A percentile compares a stretch with the other conserved stretches of the same genome.
Evolutionary conservation across 1,140 invertebrate species (phyloP).

Genomic region (Orius insidiosus): DNA sequence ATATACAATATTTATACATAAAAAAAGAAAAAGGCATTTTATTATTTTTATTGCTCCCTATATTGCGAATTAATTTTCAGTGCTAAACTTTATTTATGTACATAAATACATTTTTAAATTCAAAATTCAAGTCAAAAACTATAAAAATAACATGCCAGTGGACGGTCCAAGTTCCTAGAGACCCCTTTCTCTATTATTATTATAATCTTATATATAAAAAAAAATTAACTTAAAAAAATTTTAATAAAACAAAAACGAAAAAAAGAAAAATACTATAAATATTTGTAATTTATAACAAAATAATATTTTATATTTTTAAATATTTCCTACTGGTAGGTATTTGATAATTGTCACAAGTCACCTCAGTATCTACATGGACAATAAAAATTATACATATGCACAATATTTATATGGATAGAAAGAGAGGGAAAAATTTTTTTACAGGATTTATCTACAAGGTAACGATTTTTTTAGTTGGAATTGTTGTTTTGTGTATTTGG

Average conservation of each 20-base stretch:
- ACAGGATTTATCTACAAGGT: neutral
- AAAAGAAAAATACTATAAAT: neutral
- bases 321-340: neutral
- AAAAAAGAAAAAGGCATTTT: no score
- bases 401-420: neutral
- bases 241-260: neutral
- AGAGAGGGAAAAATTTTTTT: neutral
- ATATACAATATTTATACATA: no score
- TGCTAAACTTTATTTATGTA: no score
- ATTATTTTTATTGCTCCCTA: no score
- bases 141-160: no score
- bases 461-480: constrained; percentile 6
- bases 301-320: neutral
- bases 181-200: no score
- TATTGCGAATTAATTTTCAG: no score
- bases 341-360: constrained; percentile 9
- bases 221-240: neutral
- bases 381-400: neutral
- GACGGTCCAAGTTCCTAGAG: no score
- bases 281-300: neutral
- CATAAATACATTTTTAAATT: no score
- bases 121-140: no score
- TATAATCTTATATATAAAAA: neutral
- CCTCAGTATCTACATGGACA: neutral
- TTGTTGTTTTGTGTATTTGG: constrained; percentile 29